Conservation (phyloP, 2,888 invertebrate genomes). For the Xylocampa areola region DNA sequence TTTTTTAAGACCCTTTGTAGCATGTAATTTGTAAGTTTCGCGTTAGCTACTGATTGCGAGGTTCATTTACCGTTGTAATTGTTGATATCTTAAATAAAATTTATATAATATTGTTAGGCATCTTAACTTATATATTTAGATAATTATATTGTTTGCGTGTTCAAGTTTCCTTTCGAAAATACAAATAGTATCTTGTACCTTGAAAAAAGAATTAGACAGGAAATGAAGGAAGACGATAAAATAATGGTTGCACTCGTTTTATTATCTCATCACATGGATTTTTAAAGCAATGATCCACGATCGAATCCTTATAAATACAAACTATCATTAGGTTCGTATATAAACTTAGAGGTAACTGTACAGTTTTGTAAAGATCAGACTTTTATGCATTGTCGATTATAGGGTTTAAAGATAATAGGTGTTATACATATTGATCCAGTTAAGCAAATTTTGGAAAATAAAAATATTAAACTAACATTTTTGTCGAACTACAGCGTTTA, state of each 20-base stretch:
- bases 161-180: neutral
- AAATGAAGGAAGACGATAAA: conserved; percentile 17
- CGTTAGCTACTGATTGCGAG: no score
- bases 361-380: conserved; percentile 34
- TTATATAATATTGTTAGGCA: no score
- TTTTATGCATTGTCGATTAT: conserved; percentile 34
- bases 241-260: conserved; percentile 68
- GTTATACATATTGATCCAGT: neutral
- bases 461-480: no score
- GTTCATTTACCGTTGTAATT: no score
- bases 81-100: no score
- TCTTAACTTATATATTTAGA: no score
- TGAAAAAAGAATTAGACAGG: neutral
- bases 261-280: conserved; percentile 69
- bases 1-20: no score
- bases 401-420: neutral
- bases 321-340: conserved; percentile 55
- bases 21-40: no score
- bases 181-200: neutral
- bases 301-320: conserved; percentile 71
- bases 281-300: conserved; percentile 73
- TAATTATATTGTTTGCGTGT: no score
- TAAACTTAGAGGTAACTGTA: conserved; percentile 55
- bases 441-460: no score
- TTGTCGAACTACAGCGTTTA: no score